Evolutionary conservation across 2,888 invertebrate genomes (phyloP).

Genomic region (Thelaira solivaga): DNA sequence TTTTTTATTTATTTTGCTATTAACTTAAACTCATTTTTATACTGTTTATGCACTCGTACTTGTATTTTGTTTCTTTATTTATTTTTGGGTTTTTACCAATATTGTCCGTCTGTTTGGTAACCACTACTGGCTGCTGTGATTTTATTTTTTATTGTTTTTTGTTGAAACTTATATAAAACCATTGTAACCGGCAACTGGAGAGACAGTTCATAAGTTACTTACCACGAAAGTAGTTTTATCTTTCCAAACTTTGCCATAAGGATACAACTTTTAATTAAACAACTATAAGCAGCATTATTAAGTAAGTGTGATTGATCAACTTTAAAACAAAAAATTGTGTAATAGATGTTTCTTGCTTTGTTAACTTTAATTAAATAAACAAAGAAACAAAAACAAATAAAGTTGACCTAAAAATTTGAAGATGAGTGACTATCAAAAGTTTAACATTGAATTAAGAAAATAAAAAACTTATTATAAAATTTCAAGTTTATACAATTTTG

Average conservation of each 20-base stretch:
- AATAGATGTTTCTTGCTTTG: not conserved
- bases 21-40: conserved; percentile 58
- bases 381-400: not conserved
- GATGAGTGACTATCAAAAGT: no score
- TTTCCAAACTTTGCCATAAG: conserved; percentile 44
- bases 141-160: conserved; percentile 56
- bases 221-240: conserved; percentile 64
- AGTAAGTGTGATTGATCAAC: conserved; percentile 66
- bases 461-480: no score
- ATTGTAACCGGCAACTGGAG: conserved; percentile 66
- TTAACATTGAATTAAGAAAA: no score
- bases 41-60: no score
- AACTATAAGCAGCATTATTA: conserved; percentile 68
- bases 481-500: no score
- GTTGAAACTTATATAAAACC: conserved; percentile 72
- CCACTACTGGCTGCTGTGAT: conserved; percentile 41
- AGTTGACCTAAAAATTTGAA: not conserved
- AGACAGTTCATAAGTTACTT: conserved; percentile 70
- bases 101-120: conserved; percentile 8
- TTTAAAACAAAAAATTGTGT: not conserved
- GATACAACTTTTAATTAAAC: conserved; percentile 58
- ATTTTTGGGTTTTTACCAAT: conserved; percentile 59
- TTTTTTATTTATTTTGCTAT: conserved; percentile 26
- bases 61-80: conserved; percentile 4
- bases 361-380: no score